Evolutionary conservation across 1,140 invertebrate genomes (phyloP), one percentile per base, ranked within the genome.

Genomic region (Chymomyza costata): DNA sequence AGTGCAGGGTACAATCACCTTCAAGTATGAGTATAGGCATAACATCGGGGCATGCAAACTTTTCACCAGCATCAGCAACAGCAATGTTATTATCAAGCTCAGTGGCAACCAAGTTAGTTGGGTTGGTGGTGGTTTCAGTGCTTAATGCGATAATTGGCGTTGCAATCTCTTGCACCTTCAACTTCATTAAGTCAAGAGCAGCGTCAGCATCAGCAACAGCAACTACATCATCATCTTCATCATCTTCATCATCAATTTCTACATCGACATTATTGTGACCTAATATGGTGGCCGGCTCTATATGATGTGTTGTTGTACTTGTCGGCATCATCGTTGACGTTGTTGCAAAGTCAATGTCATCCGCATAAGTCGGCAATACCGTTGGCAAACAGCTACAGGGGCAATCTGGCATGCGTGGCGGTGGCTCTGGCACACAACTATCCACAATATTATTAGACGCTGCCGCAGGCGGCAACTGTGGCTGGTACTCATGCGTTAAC

Each of bases 1-100:
- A 52, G 37, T 40, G 47, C 47, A 43, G 7, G 50, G 57, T 49
- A 48, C 60, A 83, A 83, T 85, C 83, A 85, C 83, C 83, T 85
- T 85, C 83, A 62, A 85, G 78, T 70, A 85, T 85, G 43, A 85
- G 76, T 54, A 85, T 78, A 65, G 83, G 83, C 83, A 83, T 84
- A 58, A 84, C 70, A 83, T 85, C 83, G 38, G 83, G 83, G 38
- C 83, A 85, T 85, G 82, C 80, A 84, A 68, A 52, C 37, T 57
- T 64, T 30, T 55, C 68, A 50, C 40, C 71, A 66, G 19, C 41
- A 31, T 50, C 59, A 40, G 47, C 45, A 32, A 19, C 35, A 37
- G 55, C 48, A 30, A 19, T 32, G 34, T 11, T 18, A 19, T 34
- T 28, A 28, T 28, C 25, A 28, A 28, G 5, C 5, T 28, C 25